Base-by-base conservation (phyloP, 1,140 invertebrate species). In the Lepidurus apus region DNA sequence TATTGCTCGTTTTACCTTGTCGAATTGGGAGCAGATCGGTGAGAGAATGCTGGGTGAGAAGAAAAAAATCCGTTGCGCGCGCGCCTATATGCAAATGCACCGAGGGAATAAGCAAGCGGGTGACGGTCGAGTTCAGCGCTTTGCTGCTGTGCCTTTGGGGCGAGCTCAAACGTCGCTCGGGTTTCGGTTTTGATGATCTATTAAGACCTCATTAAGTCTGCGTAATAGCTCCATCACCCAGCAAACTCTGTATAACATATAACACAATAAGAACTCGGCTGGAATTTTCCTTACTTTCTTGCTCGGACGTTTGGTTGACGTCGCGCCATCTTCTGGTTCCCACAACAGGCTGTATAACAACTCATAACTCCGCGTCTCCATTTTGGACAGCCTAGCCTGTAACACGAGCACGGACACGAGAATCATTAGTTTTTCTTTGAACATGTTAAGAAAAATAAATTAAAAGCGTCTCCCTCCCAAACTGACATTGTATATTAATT, bases 31-130 rank as follows among this genome's bases (percentile, higher is more conserved):
- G 53, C 53, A 7, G 53, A 21, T 65, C 17, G 53, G 53, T 21
- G 53, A 65, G n/a, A 65, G 53, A 65, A 65, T 4, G 53, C 21
- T 65, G 53, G 13, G 34, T 4, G 34, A 34, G 34, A 34, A 7
- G 53, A 65, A 21, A 65, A 13, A 65, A 65, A 65, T 17, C 1
- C 53, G 53, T 65, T 65, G 53, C 53, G 53, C 53, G 53, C 53
- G 53, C 53, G 53, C 53, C 53, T 65, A 65, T 65, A 65, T 65
- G 53, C 21, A 65, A 65, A 65, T 65, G 53, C 53, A 65, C 21
- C 34, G 34, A 34, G 21, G 21, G 17, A 65, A 65, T n/a, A 65
- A n/a, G 53, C 17, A 65, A 17, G 1, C 53, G 21, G 53, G 53
- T 21, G 53, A 17, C 53, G 53, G 53, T 21, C 17, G 17, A 65